Conservation (phyloP, 2,888 invertebrate genomes). For the Drosophila rubida region DNA sequence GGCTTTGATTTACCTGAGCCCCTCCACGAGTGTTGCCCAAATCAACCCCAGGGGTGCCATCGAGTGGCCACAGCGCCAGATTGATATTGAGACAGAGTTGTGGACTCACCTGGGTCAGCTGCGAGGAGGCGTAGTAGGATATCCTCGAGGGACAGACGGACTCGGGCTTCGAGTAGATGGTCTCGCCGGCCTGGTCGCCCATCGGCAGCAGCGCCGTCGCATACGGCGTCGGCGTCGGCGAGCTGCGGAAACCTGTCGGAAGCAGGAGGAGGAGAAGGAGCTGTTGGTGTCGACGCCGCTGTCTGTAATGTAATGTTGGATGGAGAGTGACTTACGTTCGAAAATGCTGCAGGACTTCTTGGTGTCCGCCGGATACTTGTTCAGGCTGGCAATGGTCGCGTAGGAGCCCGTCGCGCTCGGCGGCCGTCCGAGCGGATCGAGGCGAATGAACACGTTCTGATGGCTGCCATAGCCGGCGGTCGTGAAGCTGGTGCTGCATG, state of each 20-base stretch:
- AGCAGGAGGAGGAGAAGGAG: constrained; percentile 30
- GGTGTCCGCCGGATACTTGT: constrained; percentile 88
- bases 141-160: constrained; percentile 88
- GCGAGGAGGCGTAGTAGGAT: constrained; percentile 90
- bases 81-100: background rate
- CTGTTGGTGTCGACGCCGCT: too few relatives aligned
- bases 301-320: too few relatives aligned
- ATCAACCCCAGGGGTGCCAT: constrained; percentile 48
- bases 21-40: constrained; percentile 3
- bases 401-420: constrained; percentile 91
- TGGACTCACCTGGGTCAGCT: constrained; percentile 88
- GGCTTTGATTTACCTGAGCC: constrained; percentile 67
- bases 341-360: constrained; percentile 84
- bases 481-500: constrained; percentile 90
- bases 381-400: constrained; percentile 93
- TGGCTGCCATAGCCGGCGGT: constrained; percentile 91
- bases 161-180: constrained; percentile 85
- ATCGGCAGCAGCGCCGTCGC: constrained; percentile 88
- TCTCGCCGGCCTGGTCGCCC: constrained; percentile 83
- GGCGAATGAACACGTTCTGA: constrained; percentile 91
- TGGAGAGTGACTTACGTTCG: constrained; percentile 78
- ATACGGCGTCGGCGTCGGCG: constrained; percentile 89
- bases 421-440: constrained; percentile 90
- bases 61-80: constrained; percentile 32
- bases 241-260: constrained; percentile 82